These are phyloP conservation scores for Drosophila demipolita DNA, from an alignment of 2,888 invertebrate genomes.

Conservation along the genomic window DNA sequence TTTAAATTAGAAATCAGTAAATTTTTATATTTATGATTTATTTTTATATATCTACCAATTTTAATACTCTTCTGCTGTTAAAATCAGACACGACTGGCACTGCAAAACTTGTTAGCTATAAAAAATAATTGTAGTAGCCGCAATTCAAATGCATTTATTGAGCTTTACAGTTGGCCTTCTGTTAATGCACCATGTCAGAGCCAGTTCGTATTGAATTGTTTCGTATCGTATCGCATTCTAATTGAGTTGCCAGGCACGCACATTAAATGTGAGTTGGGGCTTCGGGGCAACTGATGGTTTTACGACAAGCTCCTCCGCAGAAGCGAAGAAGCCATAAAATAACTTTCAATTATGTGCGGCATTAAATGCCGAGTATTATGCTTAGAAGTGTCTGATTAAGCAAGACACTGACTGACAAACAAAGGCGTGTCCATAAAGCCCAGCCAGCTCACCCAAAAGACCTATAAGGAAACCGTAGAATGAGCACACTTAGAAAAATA, in stretches of 20 bases:
- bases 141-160: conserved; percentile 52
- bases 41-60: background rate
- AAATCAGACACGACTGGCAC: background rate
- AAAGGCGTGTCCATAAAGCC: conserved; percentile 60
- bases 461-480: conserved; percentile 48
- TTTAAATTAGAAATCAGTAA: no score
- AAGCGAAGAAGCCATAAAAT: conserved; percentile 69
- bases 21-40: no score
- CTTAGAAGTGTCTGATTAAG: conserved; percentile 50
- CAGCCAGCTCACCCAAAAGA: conserved; percentile 26
- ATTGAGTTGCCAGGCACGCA: conserved; percentile 69
- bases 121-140: conserved; percentile 14
- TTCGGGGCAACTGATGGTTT: conserved; percentile 50
- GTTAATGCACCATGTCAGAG: conserved; percentile 31
- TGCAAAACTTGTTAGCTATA: background rate
- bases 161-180: conserved; percentile 33
- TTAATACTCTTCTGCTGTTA: background rate
- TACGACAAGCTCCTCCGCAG: conserved; percentile 39
- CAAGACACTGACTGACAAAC: conserved; percentile 3
- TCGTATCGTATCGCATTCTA: conserved; percentile 49
- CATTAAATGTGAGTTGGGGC: conserved; percentile 42
- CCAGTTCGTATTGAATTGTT: conserved; percentile 24
- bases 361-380: conserved; percentile 47
- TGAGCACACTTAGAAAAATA: conserved; percentile 17
- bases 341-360: conserved; percentile 75